phyloP scores from a whole-genome alignment of 2,113 vertebrate genomes.

The Gnathonemus echidnorhynchus region DNA sequence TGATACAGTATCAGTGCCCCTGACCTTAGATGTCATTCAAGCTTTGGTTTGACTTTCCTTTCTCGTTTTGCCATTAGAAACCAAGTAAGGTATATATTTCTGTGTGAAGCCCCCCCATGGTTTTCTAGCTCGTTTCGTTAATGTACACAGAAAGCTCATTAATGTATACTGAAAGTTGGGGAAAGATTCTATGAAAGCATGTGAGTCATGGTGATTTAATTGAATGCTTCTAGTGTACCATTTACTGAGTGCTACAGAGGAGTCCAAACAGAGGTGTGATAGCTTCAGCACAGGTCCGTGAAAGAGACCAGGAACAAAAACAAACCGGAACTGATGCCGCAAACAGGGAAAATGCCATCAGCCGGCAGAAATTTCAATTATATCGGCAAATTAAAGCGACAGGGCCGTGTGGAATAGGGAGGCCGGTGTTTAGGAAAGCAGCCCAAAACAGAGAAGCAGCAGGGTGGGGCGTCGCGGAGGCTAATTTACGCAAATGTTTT shows the following conservation, averaged over 20 bases:
- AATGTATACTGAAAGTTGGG: not conserved
- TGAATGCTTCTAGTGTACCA: not conserved
- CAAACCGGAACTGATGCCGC: not conserved
- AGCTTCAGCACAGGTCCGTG: not conserved
- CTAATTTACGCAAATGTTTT: not conserved
- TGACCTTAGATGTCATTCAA: not conserved
- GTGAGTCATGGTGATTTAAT: not conserved
- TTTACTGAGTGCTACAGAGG: not conserved
- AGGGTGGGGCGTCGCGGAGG: not conserved
- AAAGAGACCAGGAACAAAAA: not conserved
- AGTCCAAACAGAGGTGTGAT: not conserved
- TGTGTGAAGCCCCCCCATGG: not conserved
- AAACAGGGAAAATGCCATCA: constrained; percentile 2
- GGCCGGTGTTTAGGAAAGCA: not conserved
- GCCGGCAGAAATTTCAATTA: not conserved
- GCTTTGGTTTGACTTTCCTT: not conserved
- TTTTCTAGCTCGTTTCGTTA: not conserved
- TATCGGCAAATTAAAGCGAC: not conserved
- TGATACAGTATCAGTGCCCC: not conserved
- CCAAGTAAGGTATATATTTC: not conserved
- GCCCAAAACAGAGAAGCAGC: not conserved
- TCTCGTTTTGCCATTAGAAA: not conserved
- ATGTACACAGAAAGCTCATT: not conserved
- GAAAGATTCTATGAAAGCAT: not conserved
- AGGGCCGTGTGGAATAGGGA: not conserved